A percentile compares a stretch with the other conserved stretches of the same genome.
These are phyloP conservation scores for Cheilosia vernalis DNA, from an alignment of 2,888 invertebrate genomes.

Conservation along the genomic window DNA sequence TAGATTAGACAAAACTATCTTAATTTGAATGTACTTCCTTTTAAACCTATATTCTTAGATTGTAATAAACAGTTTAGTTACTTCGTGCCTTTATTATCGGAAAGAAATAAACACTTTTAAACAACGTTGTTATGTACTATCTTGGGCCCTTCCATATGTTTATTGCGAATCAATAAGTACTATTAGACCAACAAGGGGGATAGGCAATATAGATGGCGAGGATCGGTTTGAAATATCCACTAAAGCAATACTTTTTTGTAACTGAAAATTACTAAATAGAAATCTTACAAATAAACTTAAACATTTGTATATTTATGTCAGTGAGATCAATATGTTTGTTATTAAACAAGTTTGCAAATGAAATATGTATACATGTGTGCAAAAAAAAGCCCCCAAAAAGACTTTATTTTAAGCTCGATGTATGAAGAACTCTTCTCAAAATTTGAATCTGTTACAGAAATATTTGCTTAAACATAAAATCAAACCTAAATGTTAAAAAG, in stretches of 20 bases:
- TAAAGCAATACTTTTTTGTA: conserved; percentile 48
- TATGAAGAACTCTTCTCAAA: conserved; percentile 12
- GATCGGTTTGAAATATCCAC: background rate
- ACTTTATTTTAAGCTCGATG: conserved; percentile 18
- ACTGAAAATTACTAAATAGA: conserved; percentile 1
- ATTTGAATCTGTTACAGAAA: background rate
- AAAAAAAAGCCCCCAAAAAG: background rate
- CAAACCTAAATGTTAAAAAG: conserved; percentile 20
- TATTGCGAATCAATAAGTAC: conserved; percentile 3
- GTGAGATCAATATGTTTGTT: background rate
- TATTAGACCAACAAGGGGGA: background rate
- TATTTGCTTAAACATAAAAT: background rate
- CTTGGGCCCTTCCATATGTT: conserved; percentile 25
- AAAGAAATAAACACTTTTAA: conserved; percentile 30
- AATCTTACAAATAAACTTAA: background rate
- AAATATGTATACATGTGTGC: background rate
- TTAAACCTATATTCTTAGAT: conserved; percentile 36
- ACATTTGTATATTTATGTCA: background rate
- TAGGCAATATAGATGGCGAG: background rate
- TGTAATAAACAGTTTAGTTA: conserved; percentile 48
- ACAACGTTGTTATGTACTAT: conserved; percentile 31
- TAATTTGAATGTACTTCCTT: conserved; percentile 10
- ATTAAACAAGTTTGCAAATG: background rate
- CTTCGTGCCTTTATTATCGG: conserved; percentile 60
- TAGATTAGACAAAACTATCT: background rate